These are phyloP conservation scores for Rhinatrema bivittatum DNA, from an alignment of 2,797 vertebrate genomes.

Conservation along the genomic window DNA sequence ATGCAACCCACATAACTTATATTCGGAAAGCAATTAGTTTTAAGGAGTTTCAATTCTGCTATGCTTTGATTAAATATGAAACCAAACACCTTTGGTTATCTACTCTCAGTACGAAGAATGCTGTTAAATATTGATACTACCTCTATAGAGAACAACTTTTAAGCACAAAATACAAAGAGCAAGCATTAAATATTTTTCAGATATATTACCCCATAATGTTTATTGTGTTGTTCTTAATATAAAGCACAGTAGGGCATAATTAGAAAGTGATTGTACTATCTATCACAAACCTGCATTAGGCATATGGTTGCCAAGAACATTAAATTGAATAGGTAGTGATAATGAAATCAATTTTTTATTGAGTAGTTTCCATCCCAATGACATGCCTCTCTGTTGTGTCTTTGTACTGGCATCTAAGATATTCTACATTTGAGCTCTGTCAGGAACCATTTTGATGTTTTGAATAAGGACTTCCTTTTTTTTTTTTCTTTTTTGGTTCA, in stretches of 20 bases:
- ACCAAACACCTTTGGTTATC: conserved; percentile 13
- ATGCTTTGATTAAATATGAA: conserved; percentile 36
- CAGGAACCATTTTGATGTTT: conserved; percentile 6
- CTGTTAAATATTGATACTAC: conserved; percentile 45
- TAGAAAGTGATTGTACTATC: conserved; percentile 49
- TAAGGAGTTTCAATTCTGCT: conserved; percentile 34
- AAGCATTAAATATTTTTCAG: conserved; percentile 53
- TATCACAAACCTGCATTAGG: conserved; percentile 42
- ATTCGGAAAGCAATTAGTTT: conserved; percentile 39
- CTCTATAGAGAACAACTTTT: conserved; percentile 45
- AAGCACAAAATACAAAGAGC: conserved; percentile 44
- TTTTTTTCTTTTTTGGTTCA: conserved; percentile 23
- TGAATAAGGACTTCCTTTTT: neutral
- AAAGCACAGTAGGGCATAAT: conserved; percentile 59
- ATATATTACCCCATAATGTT: conserved; percentile 52
- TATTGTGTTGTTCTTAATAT: conserved; percentile 52
- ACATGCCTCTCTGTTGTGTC: conserved; percentile 35
- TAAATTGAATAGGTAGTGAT: conserved; percentile 41
- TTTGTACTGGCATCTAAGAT: conserved; percentile 26
- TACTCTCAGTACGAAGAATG: conserved; percentile 33
- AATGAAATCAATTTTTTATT: conserved; percentile 47
- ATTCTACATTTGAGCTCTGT: conserved; percentile 26
- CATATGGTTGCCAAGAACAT: conserved; percentile 40
- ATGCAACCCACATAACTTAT: conserved; percentile 23
- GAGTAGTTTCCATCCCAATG: conserved; percentile 41